phyloP scores from a whole-genome alignment of 2,888 invertebrate genomes.

The Mythimna impura region DNA sequence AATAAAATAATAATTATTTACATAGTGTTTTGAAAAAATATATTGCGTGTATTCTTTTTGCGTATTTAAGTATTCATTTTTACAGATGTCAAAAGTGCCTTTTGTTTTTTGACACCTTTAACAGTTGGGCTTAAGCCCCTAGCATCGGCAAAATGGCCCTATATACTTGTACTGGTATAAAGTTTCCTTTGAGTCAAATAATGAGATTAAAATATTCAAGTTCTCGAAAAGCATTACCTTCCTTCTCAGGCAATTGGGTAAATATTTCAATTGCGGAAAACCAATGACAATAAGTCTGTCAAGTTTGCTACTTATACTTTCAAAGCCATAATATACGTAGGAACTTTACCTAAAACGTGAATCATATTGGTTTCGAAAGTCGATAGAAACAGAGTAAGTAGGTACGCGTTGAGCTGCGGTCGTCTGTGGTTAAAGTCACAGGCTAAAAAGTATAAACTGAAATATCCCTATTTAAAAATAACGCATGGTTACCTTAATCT shows the following conservation, averaged over 20 bases:
- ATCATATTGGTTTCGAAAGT: slow-evolving; percentile 71
- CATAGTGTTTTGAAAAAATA: too few relatives aligned
- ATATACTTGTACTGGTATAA: neutral
- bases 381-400: slow-evolving; percentile 54
- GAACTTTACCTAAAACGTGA: slow-evolving; percentile 35
- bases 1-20: too few relatives aligned
- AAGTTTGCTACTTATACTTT: slow-evolving; percentile 4
- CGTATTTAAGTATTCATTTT: too few relatives aligned
- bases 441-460: neutral
- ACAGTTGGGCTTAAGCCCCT: too few relatives aligned
- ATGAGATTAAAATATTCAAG: too few relatives aligned
- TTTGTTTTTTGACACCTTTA: too few relatives aligned
- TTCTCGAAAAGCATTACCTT: too few relatives aligned
- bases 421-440: slow-evolving; percentile 17
- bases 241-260: too few relatives aligned
- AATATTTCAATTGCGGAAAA: neutral
- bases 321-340: slow-evolving; percentile 4
- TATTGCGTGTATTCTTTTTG: too few relatives aligned
- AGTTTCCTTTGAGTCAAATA: neutral
- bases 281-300: neutral
- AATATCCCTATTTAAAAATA: neutral
- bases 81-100: too few relatives aligned
- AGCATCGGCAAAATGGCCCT: neutral
- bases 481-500: neutral
- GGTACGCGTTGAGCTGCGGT: slow-evolving; percentile 43